Percentiles rank a stretch among this genome's conserved stretches.
Evolutionary conservation across 1,140 invertebrate species (phyloP).

Genomic region (Aporrectodea caliginosa): DNA sequence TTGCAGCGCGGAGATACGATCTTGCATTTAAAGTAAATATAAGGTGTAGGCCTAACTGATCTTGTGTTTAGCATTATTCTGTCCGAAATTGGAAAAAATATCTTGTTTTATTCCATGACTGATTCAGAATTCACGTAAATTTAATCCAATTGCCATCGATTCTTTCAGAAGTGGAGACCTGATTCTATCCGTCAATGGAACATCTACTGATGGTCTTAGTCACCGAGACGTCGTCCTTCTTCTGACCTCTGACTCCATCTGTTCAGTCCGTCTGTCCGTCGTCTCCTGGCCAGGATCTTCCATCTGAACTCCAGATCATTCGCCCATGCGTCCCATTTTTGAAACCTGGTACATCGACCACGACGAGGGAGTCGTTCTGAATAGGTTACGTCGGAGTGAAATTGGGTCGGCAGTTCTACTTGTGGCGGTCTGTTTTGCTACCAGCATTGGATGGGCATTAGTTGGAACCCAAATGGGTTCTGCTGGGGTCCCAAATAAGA

Average conservation of each 20-base stretch:
- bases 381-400: too few species aligned
- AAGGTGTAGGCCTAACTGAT: neutral
- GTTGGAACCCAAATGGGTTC: too few species aligned
- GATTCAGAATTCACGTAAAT: neutral
- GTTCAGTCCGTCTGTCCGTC: constrained; percentile 37
- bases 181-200: constrained; percentile 58
- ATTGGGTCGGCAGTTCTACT: too few species aligned
- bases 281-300: constrained; percentile 56
- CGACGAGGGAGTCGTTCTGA: too few species aligned
- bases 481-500: too few species aligned
- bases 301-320: too few species aligned
- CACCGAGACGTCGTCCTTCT: constrained; percentile 57
- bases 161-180: constrained; percentile 58
- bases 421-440: too few species aligned
- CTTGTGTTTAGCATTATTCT: neutral
- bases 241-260: constrained; percentile 41
- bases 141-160: too few species aligned
- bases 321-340: too few species aligned
- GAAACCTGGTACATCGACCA: too few species aligned
- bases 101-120: neutral
- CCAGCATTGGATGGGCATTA: too few species aligned
- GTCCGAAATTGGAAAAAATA: neutral
- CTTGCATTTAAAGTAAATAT: too few species aligned
- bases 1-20: neutral
- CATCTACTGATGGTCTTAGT: constrained; percentile 54